phyloP scores from a whole-genome alignment of 2,113 vertebrate genomes.

The Carlito syrichta region DNA sequence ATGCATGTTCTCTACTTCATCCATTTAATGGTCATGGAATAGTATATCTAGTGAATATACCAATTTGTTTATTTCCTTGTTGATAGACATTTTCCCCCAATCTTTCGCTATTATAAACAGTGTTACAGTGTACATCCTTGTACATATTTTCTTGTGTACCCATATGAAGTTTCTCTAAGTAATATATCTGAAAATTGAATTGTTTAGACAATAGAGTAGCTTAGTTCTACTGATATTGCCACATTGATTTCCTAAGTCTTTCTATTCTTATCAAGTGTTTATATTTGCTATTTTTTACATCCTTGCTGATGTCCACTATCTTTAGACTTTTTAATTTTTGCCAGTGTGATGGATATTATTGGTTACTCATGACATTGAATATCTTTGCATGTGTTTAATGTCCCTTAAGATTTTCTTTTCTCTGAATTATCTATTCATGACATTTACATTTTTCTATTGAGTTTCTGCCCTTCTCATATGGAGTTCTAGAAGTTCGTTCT shows the following conservation, averaged over 20 bases:
- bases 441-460: not conserved
- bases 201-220: not conserved
- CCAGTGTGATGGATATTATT: not conserved
- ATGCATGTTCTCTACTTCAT: not conserved
- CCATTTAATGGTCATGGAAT: not conserved
- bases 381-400: conserved; percentile 1
- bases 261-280: not conserved
- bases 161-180: not conserved
- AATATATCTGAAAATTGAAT: not conserved
- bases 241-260: not conserved
- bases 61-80: not conserved
- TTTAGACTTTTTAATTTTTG: conserved; percentile 19
- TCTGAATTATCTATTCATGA: not conserved
- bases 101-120: not conserved
- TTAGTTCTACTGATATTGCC: not conserved
- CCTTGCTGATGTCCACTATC: not conserved
- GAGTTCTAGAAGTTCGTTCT: not conserved
- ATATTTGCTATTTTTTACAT: not conserved
- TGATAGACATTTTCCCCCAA: not conserved
- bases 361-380: not conserved
- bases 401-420: not conserved
- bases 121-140: not conserved
- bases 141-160: not conserved
- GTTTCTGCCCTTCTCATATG: not conserved
- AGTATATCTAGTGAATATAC: not conserved